phyloP scores from a whole-genome alignment of 2,797 vertebrate genomes.

The Pteropus rufus region DNA sequence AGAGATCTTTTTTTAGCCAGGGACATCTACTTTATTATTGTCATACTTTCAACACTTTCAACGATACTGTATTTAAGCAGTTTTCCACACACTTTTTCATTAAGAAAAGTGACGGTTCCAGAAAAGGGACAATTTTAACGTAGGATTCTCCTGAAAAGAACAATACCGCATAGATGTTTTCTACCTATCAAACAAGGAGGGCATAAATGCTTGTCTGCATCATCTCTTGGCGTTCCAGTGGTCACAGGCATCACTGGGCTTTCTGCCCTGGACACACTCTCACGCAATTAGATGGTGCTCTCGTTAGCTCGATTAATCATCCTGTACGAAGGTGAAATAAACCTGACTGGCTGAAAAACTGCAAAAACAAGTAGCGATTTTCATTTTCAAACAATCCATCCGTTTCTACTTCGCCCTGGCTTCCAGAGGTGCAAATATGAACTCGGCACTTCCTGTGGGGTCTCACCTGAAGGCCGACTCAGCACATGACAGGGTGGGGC shows the following conservation, averaged over 20 bases:
- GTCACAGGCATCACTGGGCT: not conserved
- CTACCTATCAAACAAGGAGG: not conserved
- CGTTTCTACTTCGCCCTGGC: not conserved
- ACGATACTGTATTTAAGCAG: not conserved
- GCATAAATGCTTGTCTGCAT: accelerated
- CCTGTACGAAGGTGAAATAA: not conserved
- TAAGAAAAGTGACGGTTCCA: not conserved
- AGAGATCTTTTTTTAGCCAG: not conserved
- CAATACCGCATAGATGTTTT: accelerated
- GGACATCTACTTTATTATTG: not conserved
- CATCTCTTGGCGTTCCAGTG: not conserved
- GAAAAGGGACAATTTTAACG: not conserved
- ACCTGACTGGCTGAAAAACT: not conserved
- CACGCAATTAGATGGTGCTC: not conserved
- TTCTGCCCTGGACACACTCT: not conserved
- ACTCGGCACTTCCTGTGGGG: not conserved
- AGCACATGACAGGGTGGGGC: not conserved
- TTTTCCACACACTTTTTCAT: not conserved
- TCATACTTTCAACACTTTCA: not conserved
- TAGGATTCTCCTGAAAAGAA: not conserved
- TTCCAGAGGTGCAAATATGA: not conserved
- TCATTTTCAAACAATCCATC: not conserved
- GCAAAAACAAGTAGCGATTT: not conserved
- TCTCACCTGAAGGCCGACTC: not conserved
- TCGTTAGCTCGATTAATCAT: not conserved